Evolutionary conservation across 2,888 invertebrate species (phyloP), one percentile per base, ranked within the genome.

Genomic region (Thymelicus acteon): DNA sequence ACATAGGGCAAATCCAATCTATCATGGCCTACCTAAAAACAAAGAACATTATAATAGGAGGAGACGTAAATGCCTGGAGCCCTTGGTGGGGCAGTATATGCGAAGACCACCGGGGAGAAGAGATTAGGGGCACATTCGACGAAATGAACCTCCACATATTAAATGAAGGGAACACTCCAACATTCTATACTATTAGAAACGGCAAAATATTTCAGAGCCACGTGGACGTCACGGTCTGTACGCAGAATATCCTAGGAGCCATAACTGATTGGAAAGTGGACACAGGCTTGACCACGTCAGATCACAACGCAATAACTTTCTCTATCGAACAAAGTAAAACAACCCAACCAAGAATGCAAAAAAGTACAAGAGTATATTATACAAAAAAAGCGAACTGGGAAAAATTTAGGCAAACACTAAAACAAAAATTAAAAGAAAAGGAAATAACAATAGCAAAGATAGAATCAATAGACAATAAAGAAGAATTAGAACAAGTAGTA

Each of bases 381-480:
- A 54, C 47, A 6, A 61, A 24, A 47, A 67, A 49, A 19, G 39
- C 12, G 40, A 31, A 19, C 12, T 48, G 44, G 40, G 39, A 60
- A 10, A 52, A 24, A 40, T 24, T 47, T 60, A 64, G 12, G 61
- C 52, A 60, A 54, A 37, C 60, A 52, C 39, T 64, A 64, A 65
- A 65, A 40, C 44, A n/a, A 70, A 74, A 74, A 73, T 73, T 73
- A 76, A 71, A 73, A 72, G 72, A 73, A 70, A 72, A 74, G 7
- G 19, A 7, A 15, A 3, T 60, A 13, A 19, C 70, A 58, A 60
- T 64, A 70, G 64, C 63, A 67, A 39, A 7, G 0, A 44, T 60
- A 44, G 7, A 60, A 1, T 4, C 1, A 6, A 40, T 15, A 8
- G 6, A 15, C 0, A 15, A 15, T 10, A 39, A 2, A 19, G 19